phyloP scores from a whole-genome alignment of 1,140 invertebrate genomes.

The Hermatobates lingyangjiaoensis region DNA sequence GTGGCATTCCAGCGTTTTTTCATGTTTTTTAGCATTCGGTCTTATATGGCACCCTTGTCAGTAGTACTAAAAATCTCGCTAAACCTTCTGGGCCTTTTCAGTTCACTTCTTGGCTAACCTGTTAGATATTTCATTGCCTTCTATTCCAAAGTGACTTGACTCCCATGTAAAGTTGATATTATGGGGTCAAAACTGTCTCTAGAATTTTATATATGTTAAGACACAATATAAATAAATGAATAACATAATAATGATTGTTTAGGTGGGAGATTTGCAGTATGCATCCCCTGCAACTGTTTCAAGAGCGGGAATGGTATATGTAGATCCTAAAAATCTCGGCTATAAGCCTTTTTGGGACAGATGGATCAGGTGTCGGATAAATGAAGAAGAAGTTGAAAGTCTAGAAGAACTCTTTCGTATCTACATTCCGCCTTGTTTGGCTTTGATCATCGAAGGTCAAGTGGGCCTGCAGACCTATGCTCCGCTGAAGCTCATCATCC shows the following conservation, averaged over 20 bases:
- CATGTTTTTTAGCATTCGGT: no score
- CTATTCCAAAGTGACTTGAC: no score
- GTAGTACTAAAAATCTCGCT: no score
- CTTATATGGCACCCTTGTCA: no score
- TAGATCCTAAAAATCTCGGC: conserved; percentile 76
- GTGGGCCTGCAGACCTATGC: conserved; percentile 37
- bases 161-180: not conserved
- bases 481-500: conserved; percentile 60
- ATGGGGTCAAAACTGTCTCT: no score
- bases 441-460: conserved; percentile 55
- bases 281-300: conserved; percentile 83
- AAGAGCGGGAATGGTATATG: conserved; percentile 80
- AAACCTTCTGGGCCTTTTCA: no score
- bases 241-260: no score
- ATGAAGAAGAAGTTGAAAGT: conserved; percentile 26
- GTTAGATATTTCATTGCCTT: no score
- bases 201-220: no score
- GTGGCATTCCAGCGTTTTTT: no score
- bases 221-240: no score
- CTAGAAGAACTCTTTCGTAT: conserved; percentile 44
- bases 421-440: conserved; percentile 47
- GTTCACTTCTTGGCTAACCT: no score
- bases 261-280: conserved; percentile 43
- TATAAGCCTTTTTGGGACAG: conserved; percentile 67
- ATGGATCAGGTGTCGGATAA: conserved; percentile 32